Evolutionary conservation across 2,888 invertebrate species (phyloP), one percentile per base, ranked within the genome.

Genomic region (Oscheius onirici): DNA sequence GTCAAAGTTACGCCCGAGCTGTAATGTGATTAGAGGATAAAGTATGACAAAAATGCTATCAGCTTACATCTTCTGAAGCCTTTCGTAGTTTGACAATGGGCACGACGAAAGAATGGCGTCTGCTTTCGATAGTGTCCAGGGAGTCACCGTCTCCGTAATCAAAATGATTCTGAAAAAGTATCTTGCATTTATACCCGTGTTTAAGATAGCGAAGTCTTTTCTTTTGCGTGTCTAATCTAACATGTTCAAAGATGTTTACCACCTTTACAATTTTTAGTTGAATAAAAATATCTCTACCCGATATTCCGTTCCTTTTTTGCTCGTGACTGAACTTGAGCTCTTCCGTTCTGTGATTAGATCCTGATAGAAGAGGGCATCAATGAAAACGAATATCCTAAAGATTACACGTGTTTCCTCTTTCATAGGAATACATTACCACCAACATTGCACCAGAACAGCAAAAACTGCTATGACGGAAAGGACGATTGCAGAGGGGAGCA

Each of bases 351-450:
- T 46, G 3, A 40, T 44, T 6, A 22, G 1, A 8, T 44, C 41
- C 55, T 73, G 72, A 57, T 74, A 76, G 58, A 79, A 69, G 58
- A 77, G 72, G 0, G 79, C 79, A 60, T 79, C 76, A 10, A 79
- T 70, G 46, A 79, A 75, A 2, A 79, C 74, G 22, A 79, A 76
- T n/a, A 76, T 22, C 79, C 79, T 79, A 49, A 41, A 63, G 20
- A 17, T 11, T 49, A 40, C 22, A 17, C 44, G 17, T 17, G 55
- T 34, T 65, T 41, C 46, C 41, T 11, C 3, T 13, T 20, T 52
- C 22, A 17, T 3, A 13, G 17, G 34, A 51, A 43, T 74, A 34
- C 0, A 34, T 69, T 41, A 79, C 79, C 79, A 79, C 79, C 79
- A 77, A 17, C 58, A 34, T 61, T 79, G 74, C 11, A 77, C 65